phyloP scores from a whole-genome alignment of 2,888 invertebrate genomes.

The Epirrita christyi region DNA sequence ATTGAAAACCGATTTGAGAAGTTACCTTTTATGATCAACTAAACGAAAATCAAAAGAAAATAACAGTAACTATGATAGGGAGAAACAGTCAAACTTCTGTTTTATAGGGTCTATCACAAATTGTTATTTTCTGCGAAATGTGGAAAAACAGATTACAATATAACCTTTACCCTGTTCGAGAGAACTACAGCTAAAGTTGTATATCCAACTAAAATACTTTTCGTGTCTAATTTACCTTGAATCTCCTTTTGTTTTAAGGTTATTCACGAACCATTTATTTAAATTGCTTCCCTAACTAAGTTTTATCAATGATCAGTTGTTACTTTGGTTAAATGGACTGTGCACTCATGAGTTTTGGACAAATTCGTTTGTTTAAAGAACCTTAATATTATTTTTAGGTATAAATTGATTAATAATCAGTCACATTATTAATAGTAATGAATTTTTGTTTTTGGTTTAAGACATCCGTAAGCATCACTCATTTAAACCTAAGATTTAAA shows the following conservation, averaged over 20 bases:
- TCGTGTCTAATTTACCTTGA: constrained; percentile 30
- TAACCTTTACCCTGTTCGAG: constrained; percentile 26
- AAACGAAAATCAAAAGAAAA: constrained; percentile 38
- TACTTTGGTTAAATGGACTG: constrained; percentile 9
- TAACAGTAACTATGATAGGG: constrained; percentile 35
- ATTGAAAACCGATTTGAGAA: constrained; percentile 36
- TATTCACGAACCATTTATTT: constrained; percentile 30
- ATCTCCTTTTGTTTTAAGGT: constrained; percentile 22
- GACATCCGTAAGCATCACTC: too few species aligned
- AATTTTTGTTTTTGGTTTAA: too few species aligned
- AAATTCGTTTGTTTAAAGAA: neutral
- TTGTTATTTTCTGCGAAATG: constrained; percentile 36
- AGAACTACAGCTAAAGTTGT: constrained; percentile 24
- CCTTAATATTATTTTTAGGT: neutral
- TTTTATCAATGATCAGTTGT: constrained; percentile 21
- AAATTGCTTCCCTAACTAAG: constrained; percentile 22
- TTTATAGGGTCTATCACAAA: constrained; percentile 39
- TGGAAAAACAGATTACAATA: constrained; percentile 39
- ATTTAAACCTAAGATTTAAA: too few species aligned
- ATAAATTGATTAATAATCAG: neutral
- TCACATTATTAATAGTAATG: too few species aligned
- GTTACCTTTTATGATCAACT: constrained; percentile 41
- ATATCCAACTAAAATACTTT: constrained; percentile 26
- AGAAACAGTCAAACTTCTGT: constrained; percentile 39
- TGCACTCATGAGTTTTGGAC: constrained; percentile 2